These are phyloP conservation scores for Sciurus vulgaris DNA, from an alignment of 2,797 vertebrate species.

Conservation along the genomic window DNA sequence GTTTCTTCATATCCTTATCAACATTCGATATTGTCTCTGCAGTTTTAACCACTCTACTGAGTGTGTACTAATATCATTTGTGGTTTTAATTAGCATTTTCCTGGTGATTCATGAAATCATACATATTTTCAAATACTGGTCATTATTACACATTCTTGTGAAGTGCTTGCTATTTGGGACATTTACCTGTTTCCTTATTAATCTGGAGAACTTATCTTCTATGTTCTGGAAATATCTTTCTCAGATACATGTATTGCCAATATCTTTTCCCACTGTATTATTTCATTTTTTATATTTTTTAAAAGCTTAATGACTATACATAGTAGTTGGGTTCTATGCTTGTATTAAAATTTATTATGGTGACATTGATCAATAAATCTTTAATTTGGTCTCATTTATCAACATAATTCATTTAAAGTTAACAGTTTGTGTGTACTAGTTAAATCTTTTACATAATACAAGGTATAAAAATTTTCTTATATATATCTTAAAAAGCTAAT, in stretches of 20 bases:
- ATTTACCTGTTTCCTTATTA: not conserved
- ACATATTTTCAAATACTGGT: not conserved
- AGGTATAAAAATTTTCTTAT: not conserved
- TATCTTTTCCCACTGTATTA: not conserved
- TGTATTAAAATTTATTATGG: not conserved
- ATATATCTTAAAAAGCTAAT: not conserved
- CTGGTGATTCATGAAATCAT: not conserved
- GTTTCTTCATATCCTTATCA: constrained; percentile 45
- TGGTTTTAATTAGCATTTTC: not conserved
- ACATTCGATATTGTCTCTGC: constrained; percentile 58
- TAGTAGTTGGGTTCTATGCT: not conserved
- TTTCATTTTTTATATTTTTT: too few species aligned
- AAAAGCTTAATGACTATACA: too few species aligned
- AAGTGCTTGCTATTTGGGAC: not conserved
- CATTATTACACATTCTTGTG: not conserved
- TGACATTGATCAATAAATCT: constrained; percentile 29
- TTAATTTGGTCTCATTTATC: constrained; percentile 15
- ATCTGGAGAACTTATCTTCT: constrained; percentile 1
- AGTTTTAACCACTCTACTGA: not conserved
- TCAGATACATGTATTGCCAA: constrained; percentile 21
- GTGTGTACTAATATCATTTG: not conserved
- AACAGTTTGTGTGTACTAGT: not conserved
- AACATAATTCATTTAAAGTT: constrained; percentile 4
- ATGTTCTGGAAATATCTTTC: constrained; percentile 34
- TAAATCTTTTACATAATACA: not conserved